These are phyloP conservation scores for Cyprinodon variegatus DNA, from an alignment of 2,113 vertebrate genomes.

Conservation along the genomic window DNA sequence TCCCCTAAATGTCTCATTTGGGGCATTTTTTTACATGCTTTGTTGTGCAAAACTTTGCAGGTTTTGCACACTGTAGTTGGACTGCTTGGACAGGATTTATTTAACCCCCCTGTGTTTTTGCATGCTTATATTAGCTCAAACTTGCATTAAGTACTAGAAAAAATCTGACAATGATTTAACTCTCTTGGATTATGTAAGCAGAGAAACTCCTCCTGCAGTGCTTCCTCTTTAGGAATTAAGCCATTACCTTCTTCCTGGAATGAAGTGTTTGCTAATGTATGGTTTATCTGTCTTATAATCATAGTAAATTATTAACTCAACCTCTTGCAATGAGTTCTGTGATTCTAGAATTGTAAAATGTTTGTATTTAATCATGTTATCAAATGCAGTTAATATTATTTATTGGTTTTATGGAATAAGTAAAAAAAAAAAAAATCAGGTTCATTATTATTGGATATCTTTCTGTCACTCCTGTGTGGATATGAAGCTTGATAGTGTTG, in stretches of 20 bases:
- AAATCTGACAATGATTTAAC: conserved; percentile 10
- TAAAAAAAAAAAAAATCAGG: background rate
- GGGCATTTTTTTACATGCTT: background rate
- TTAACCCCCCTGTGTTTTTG: background rate
- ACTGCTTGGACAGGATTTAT: background rate
- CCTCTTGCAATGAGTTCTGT: too few relatives aligned
- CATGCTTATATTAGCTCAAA: conserved; percentile 20
- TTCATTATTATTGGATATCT: background rate
- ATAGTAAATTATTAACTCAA: too few relatives aligned
- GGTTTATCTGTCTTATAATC: background rate
- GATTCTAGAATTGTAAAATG: too few relatives aligned
- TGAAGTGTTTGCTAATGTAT: background rate
- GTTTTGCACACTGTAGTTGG: background rate
- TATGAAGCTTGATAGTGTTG: too few relatives aligned
- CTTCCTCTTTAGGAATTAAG: background rate
- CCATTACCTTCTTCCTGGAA: background rate
- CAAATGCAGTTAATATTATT: too few relatives aligned
- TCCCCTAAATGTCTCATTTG: too few relatives aligned
- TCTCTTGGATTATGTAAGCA: background rate
- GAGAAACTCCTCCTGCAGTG: background rate
- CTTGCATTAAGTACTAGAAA: conserved; percentile 32
- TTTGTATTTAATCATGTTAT: too few relatives aligned
- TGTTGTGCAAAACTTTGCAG: background rate
- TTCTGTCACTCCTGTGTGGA: background rate
- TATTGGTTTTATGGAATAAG: background rate